Conservation (phyloP, 2,797 vertebrate species). For the Okamejei kenojei region DNA sequence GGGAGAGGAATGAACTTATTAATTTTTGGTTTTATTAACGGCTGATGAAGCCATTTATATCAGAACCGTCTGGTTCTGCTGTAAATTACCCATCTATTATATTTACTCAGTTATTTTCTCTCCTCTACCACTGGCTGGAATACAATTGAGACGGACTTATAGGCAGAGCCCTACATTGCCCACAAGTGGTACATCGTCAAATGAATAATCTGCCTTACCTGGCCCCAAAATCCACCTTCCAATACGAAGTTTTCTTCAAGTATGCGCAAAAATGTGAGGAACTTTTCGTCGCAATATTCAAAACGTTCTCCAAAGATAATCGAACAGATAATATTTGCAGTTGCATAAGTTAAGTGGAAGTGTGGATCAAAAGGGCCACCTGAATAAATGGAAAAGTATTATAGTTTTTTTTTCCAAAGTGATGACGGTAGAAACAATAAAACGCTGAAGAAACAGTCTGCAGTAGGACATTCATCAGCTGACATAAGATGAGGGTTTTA, state of each 20-base stretch:
- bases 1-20: too few species aligned
- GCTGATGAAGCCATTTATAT: too few species aligned
- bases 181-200: too few species aligned
- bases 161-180: conserved; percentile 36
- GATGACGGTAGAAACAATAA: background rate
- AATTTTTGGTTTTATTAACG: too few species aligned
- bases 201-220: too few species aligned
- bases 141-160: conserved; percentile 42
- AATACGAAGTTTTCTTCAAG: background rate
- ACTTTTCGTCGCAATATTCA: conserved; percentile 43
- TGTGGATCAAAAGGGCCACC: conserved; percentile 46
- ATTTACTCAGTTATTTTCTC: background rate
- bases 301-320: conserved; percentile 50
- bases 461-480: too few species aligned
- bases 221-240: conserved; percentile 40
- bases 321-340: conserved; percentile 53
- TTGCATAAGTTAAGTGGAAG: conserved; percentile 44
- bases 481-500: background rate
- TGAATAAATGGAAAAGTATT: conserved; percentile 25
- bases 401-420: background rate
- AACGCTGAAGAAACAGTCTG: background rate
- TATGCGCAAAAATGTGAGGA: conserved; percentile 42
- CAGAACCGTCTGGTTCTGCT: too few species aligned
- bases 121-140: background rate
- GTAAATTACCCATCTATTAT: too few species aligned